Evolutionary conservation across 2,113 vertebrate species (phyloP).

Genomic region (Mormoops blainvillei): DNA sequence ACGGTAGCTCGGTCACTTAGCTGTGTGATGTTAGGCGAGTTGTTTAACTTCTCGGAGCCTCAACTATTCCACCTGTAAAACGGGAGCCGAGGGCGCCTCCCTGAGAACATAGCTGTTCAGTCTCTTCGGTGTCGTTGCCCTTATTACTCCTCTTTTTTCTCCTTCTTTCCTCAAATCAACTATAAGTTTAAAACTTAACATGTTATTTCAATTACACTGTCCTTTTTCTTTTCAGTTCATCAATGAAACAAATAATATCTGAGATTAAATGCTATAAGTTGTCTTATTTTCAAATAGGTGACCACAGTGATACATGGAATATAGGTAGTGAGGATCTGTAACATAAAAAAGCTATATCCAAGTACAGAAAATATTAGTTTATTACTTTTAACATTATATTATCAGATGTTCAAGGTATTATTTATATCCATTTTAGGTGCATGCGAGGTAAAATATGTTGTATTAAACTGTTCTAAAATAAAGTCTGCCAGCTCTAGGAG

Average conservation of each 20-base stretch:
- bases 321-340: background rate
- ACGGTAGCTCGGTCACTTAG: background rate
- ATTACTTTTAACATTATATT: background rate
- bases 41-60: background rate
- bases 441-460: background rate
- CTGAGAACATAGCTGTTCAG: background rate
- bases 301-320: background rate
- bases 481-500: background rate
- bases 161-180: background rate
- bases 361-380: background rate
- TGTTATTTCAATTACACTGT: background rate
- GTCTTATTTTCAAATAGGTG: background rate
- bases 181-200: background rate
- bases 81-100: background rate
- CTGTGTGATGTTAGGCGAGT: background rate
- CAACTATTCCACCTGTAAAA: background rate
- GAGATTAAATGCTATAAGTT: background rate
- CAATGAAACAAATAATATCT: background rate
- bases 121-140: background rate
- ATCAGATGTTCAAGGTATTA: background rate
- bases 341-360: constrained; percentile 5
- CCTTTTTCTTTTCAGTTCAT: background rate
- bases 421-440: background rate
- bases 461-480: background rate
- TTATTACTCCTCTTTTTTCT: background rate